Percentiles rank a stretch among this genome's conserved stretches.
These are phyloP conservation scores for Bettongia penicillata DNA, from an alignment of 2,113 vertebrate genomes.

Conservation along the genomic window DNA sequence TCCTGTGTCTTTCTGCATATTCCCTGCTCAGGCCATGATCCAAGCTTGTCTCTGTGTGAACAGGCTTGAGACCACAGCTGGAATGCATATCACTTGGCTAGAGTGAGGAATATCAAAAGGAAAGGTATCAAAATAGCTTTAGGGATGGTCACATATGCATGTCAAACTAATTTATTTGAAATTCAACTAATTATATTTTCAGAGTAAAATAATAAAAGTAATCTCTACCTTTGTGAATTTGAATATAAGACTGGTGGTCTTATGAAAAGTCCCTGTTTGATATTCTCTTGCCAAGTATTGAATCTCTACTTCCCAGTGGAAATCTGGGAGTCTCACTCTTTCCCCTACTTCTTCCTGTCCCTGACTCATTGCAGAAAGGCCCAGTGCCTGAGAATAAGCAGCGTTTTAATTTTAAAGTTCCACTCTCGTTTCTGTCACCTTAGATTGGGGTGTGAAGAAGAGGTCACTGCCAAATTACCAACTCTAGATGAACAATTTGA, in stretches of 20 bases:
- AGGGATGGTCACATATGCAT: not conserved
- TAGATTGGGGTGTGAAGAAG: conserved; percentile 75
- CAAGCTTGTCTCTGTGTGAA: not conserved
- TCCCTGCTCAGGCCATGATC: not conserved
- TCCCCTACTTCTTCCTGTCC: not conserved
- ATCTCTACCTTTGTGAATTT: not conserved
- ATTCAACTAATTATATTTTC: not conserved
- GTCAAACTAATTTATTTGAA: not conserved
- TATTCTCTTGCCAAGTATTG: not conserved
- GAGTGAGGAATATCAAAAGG: not conserved
- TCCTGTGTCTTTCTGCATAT: not conserved
- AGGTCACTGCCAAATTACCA: conserved; percentile 82
- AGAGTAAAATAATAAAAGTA: not conserved
- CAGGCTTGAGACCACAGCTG: not conserved
- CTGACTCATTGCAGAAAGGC: conserved; percentile 62
- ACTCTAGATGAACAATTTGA: conserved; percentile 82
- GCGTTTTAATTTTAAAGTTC: conserved; percentile 79
- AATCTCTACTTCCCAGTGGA: conserved; percentile 18
- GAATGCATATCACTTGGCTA: not conserved
- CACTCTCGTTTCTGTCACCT: conserved; percentile 77
- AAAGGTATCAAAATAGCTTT: not conserved
- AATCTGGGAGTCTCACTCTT: conserved; percentile 18
- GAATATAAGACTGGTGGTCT: not conserved
- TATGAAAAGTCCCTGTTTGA: not conserved
- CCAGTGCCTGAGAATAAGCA: conserved; percentile 58